These are phyloP conservation scores for Chiroxiphia lanceolata DNA, from an alignment of 2,797 vertebrate species.

Conservation along the genomic window DNA sequence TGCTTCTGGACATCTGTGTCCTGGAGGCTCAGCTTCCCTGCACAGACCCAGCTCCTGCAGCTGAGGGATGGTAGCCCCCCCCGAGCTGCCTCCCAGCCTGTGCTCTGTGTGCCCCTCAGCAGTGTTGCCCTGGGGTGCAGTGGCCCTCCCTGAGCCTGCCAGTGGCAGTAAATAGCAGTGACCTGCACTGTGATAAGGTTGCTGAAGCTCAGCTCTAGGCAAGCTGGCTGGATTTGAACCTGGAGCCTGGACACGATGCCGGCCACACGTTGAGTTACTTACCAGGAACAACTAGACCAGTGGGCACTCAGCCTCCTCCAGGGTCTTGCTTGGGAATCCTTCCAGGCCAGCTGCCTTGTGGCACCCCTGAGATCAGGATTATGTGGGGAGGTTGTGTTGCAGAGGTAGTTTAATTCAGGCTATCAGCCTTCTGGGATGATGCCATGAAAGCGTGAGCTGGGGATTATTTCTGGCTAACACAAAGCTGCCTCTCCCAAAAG, in stretches of 20 bases:
- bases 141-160: not conserved
- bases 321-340: accelerated
- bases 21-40: not conserved
- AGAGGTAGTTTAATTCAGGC: not conserved
- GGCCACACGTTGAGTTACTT: not conserved
- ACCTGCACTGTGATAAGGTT: accelerated
- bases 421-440: not conserved
- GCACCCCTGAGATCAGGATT: not conserved
- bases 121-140: not conserved
- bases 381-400: not conserved
- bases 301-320: not conserved
- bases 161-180: not conserved
- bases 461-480: not conserved
- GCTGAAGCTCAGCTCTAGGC: not conserved
- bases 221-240: not conserved
- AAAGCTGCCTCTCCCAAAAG: not conserved
- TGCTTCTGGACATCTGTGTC: not conserved
- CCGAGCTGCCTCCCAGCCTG: not conserved
- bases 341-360: not conserved
- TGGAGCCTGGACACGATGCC: not conserved
- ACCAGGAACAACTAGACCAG: not conserved
- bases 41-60: not conserved
- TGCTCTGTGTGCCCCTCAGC: not conserved
- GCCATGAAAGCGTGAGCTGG: not conserved
- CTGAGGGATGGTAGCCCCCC: not conserved